Conservation (phyloP, 2,888 invertebrate genomes). For the Erannis defoliaria region DNA sequence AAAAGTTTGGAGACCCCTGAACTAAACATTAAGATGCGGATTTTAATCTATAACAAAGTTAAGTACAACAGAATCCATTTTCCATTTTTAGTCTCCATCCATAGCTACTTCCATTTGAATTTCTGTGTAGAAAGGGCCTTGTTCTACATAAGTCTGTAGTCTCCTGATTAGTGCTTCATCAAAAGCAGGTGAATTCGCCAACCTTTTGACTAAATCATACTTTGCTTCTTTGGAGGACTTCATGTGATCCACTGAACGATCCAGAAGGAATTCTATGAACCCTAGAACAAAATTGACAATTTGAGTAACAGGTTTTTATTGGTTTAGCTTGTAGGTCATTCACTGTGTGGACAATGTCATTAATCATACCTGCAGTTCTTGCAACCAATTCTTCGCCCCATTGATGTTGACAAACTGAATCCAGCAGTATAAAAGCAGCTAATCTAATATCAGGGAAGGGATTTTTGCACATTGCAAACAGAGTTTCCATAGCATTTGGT, state of each 20-base stretch:
- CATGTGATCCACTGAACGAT: constrained; percentile 89
- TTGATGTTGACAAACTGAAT: constrained; percentile 88
- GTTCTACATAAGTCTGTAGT: constrained; percentile 89
- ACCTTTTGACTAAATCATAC: constrained; percentile 89
- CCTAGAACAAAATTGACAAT: constrained; percentile 76
- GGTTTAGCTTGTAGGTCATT: background rate
- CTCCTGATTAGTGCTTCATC: constrained; percentile 87
- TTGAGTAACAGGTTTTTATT: background rate
- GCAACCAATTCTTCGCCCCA: constrained; percentile 94
- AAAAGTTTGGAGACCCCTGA: background rate
- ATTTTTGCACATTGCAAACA: constrained; percentile 89
- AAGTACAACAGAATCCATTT: constrained; percentile 9
- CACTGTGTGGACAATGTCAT: no score
- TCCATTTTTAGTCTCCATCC: constrained; percentile 79
- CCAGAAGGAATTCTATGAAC: constrained; percentile 92
- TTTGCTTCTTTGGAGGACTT: constrained; percentile 92
- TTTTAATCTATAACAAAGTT: background rate
- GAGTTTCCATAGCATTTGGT: constrained; percentile 85
- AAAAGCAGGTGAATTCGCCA: constrained; percentile 88
- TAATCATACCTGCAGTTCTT: constrained; percentile 87
- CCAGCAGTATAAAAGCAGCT: constrained; percentile 89
- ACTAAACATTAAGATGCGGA: background rate
- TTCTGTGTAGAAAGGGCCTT: constrained; percentile 93
- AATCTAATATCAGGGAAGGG: constrained; percentile 93
- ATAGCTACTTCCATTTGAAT: constrained; percentile 91